These are phyloP conservation scores for Epistrophe grossulariae DNA, from an alignment of 2,888 invertebrate genomes.

Conservation along the genomic window DNA sequence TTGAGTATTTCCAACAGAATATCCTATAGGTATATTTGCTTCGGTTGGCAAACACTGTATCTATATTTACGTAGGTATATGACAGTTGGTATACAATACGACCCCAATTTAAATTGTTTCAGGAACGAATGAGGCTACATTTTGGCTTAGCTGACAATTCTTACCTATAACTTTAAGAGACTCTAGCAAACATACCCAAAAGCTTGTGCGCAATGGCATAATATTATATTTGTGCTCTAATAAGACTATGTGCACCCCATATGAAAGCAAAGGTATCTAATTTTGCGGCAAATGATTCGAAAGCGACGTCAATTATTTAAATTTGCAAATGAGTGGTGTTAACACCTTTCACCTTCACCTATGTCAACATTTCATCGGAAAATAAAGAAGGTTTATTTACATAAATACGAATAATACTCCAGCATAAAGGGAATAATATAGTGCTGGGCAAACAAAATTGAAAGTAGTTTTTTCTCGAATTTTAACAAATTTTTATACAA, in stretches of 20 bases:
- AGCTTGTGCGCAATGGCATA: constrained; percentile 37
- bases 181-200: background rate
- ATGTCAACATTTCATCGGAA: constrained; percentile 41
- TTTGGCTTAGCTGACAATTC: constrained; percentile 27
- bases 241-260: background rate
- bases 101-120: constrained; percentile 61
- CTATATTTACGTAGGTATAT: constrained; percentile 41
- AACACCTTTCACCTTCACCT: constrained; percentile 50
- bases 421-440: background rate
- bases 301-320: constrained; percentile 71
- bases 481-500: no score
- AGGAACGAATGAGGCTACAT: constrained; percentile 26
- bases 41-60: constrained; percentile 57
- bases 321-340: constrained; percentile 61
- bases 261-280: constrained; percentile 50
- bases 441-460: background rate
- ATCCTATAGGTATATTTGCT: constrained; percentile 44
- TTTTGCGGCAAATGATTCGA: constrained; percentile 69
- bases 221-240: constrained; percentile 14
- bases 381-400: constrained; percentile 34
- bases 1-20: constrained; percentile 21
- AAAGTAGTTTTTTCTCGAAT: no score
- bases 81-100: constrained; percentile 65
- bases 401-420: background rate
- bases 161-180: background rate